These are phyloP conservation scores for Meleagris gallopavo DNA, from an alignment of 2,113 vertebrate genomes.

Conservation along the genomic window DNA sequence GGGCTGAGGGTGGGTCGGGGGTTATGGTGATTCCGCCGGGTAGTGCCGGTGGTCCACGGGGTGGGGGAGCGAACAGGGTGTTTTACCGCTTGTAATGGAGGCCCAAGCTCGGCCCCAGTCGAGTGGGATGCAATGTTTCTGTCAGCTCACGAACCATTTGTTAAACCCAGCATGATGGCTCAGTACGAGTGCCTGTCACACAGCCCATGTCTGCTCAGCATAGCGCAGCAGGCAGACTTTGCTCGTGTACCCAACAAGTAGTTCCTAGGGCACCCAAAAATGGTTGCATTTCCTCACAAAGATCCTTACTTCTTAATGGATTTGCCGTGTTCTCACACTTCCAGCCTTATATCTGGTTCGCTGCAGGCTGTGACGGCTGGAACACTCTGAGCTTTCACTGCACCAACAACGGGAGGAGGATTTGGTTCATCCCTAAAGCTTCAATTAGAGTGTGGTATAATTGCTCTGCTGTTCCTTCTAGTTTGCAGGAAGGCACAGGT, in stretches of 20 bases:
- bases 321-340: neutral
- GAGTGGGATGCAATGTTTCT: neutral
- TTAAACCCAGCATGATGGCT: fast-evolving
- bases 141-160: neutral
- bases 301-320: neutral
- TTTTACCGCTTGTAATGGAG: fast-evolving
- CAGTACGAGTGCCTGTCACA: neutral
- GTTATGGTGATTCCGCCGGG: neutral
- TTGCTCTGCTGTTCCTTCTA: neutral
- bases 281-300: neutral
- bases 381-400: neutral
- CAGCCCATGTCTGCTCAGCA: fast-evolving
- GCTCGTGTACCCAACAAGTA: fast-evolving
- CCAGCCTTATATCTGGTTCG: neutral
- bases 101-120: neutral
- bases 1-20: too few species aligned
- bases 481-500: neutral
- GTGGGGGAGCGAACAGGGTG: neutral
- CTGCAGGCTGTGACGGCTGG: neutral
- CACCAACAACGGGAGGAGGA: neutral
- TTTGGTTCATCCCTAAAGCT: neutral
- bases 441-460: neutral
- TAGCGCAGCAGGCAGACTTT: fast-evolving
- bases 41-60: neutral
- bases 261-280: neutral